phyloP scores from a whole-genome alignment of 2,888 invertebrate genomes.

The Anorthoa munda region DNA sequence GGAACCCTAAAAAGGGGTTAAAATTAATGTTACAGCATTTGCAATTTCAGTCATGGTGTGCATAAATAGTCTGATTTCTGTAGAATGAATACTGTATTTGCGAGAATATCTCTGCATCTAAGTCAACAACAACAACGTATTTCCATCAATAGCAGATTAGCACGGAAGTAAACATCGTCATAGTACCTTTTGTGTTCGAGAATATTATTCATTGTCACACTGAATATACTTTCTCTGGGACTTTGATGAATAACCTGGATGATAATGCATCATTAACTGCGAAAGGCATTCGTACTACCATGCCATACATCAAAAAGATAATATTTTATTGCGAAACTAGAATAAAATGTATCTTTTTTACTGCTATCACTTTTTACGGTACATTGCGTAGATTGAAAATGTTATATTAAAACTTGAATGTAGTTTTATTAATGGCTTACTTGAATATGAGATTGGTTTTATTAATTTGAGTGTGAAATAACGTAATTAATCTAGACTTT shows the following conservation, averaged over 20 bases:
- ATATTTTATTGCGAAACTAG: slow-evolving; percentile 36
- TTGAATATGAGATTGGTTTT: slow-evolving; percentile 11
- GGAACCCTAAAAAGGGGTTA: no score
- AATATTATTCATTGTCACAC: slow-evolving; percentile 44
- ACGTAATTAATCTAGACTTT: slow-evolving; percentile 9
- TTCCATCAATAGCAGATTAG: slow-evolving; percentile 31
- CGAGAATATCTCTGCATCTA: background rate
- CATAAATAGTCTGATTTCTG: no score
- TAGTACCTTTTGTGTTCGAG: slow-evolving; percentile 29
- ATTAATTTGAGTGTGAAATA: slow-evolving; percentile 11
- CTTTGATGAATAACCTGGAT: slow-evolving; percentile 45
- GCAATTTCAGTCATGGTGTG: background rate
- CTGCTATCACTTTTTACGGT: slow-evolving; percentile 34
- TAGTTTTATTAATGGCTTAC: slow-evolving; percentile 21
- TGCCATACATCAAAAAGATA: slow-evolving; percentile 19
- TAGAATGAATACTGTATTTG: background rate
- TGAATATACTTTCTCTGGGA: slow-evolving; percentile 33
- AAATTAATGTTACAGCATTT: background rate
- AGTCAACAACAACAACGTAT: slow-evolving; percentile 2
- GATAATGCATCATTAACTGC: slow-evolving; percentile 49
- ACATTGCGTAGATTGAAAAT: slow-evolving; percentile 26
- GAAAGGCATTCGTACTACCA: slow-evolving; percentile 35
- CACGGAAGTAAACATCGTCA: slow-evolving; percentile 31
- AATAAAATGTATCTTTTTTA: slow-evolving; percentile 14
- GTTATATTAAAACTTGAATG: slow-evolving; percentile 8